Evolutionary conservation across 2,113 vertebrate genomes (phyloP), one percentile per base, ranked within the genome.

Genomic region (Corythaeola cristata): DNA sequence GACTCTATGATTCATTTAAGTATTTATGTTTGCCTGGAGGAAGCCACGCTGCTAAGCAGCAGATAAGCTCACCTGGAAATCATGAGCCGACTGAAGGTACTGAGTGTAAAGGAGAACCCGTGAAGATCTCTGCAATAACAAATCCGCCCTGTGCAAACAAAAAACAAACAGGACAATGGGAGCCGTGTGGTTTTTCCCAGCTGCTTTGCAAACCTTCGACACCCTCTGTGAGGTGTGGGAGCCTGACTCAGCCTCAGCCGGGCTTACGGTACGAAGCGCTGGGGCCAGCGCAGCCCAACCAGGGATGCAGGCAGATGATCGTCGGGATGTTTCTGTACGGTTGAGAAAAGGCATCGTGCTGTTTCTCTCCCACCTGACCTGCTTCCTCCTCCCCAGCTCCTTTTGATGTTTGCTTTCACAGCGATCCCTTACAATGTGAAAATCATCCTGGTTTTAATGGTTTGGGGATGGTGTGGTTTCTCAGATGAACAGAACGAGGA

Each of bases 381-480:
- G 27, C 84, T 77, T 67, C 95, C 82, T 93, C 73, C 63, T 78
- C 79, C 67, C 63, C 73, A 5, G 64, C 45, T 79, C 88, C 88
- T 95, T 97, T 96, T 97, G 94, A 97, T 94, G 95, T 96, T 82
- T 45, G 56, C 67, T 89, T 95, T 95, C 92, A 85, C 2, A 1
- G 93, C 0, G 3, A 33, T 88, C 93, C 67, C 96, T 95, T 50
- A 96, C 88, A 69, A 84, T 75, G 92, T 60, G 91, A 96, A 93
- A 74, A 90, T 84, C 92, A 86, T 78, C 92, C 93, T 88, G 67
- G 47, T 50, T 67, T 94, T 88, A 92, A 84, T 90, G 74, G 73
- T 50, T 92, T 80, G 89, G 90, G 89, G 84, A 50, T 95, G 93
- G 84, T 92, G 89, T 81, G 76, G 77, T 74, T 97, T 86, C 91